Base-by-base conservation (phyloP, 2,797 vertebrate species). In the Carapus acus region DNA sequence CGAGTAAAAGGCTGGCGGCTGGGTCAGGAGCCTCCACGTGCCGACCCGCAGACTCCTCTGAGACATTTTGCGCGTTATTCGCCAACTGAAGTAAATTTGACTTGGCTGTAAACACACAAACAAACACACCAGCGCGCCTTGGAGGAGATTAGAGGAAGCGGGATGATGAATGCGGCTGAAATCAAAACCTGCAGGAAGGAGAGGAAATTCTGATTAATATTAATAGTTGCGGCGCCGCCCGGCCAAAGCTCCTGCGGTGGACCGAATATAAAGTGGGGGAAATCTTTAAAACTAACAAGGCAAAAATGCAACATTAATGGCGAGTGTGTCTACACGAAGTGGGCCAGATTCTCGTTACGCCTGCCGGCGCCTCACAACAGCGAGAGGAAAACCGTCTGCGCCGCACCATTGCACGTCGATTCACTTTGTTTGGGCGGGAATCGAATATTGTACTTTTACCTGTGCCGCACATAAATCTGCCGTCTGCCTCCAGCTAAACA, bases 401-500 rank as follows among this genome's bases (percentile, higher is more conserved):
- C 14, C 3, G 2, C 49, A 14, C 37, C 4, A 15, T 24, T 19
- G 43, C 17, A 31, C 60, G 55, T 34, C 2, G 2, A 21, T 51
- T 27, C 21, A 9, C 3, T 54, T 17, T 5, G 1, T 49, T 61
- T 16, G 31, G 58, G 47, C 62, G 34, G 40, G 17, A 48, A 59
- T 40, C 38, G 46, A 14, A n/a, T n/a, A n/a, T n/a, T n/a, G n/a
- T 6, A 29, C 53, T 48, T 46, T 62, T 53, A 69, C 53, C 60
- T 68, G 62, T 71, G 54, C 59, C 18, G 44, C 16, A 27, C 31
- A 24, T 31, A 47, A 19, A 65, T 52, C 45, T 49, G 48, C 14
- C 45, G 60, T 56, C 48, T 51, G 37, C 54, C 54, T 62, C 18
- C 49, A 71, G 54, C 58, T 38, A 56, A 62, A 62, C n/a, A n/a